These are phyloP conservation scores for Plecturocebus donacophilus DNA, from an alignment of 2,113 vertebrate genomes.

Conservation along the genomic window DNA sequence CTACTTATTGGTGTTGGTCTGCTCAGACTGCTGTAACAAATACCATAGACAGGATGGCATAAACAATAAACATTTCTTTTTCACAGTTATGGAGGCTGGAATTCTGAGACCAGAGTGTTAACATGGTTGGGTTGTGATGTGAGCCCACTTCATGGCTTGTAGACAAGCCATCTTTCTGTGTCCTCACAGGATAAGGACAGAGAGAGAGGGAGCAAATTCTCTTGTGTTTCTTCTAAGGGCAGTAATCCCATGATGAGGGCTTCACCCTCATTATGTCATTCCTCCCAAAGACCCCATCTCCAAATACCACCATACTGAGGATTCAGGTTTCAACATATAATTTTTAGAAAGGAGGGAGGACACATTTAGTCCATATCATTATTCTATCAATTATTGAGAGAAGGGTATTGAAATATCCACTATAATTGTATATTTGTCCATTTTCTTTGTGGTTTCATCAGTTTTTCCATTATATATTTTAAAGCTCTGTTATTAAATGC, in stretches of 20 bases:
- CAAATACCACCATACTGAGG: background rate
- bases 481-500: background rate
- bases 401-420: background rate
- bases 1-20: background rate
- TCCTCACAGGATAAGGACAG: background rate
- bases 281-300: background rate
- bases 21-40: background rate
- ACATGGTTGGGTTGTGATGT: background rate
- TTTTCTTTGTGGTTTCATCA: background rate
- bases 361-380: background rate
- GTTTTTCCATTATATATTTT: background rate
- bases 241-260: background rate
- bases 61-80: background rate
- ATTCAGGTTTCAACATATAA: background rate
- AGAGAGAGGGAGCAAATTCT: background rate
- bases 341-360: background rate
- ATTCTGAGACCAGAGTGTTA: background rate
- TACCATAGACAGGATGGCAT: background rate
- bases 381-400: background rate
- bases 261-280: background rate
- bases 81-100: background rate
- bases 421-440: background rate
- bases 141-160: background rate
- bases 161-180: background rate
- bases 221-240: background rate